These are phyloP conservation scores for Tipula lateralis DNA, from an alignment of 2,888 invertebrate genomes.

Conservation along the genomic window DNA sequence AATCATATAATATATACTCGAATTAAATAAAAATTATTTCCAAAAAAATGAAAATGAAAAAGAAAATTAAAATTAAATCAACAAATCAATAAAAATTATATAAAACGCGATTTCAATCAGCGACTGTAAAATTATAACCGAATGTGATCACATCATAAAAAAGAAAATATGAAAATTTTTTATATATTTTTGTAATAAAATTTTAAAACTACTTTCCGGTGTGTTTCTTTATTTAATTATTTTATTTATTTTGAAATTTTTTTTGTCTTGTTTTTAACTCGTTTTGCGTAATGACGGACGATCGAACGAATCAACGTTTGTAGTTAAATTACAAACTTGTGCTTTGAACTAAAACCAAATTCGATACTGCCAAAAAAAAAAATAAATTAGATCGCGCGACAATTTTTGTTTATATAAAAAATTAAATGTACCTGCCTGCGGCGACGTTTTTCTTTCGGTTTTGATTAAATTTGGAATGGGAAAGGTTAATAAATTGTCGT, in stretches of 20 bases:
- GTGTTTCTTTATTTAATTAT: neutral
- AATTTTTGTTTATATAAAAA: neutral
- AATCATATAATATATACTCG: too few species aligned
- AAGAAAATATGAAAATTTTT: neutral
- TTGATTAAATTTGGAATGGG: neutral
- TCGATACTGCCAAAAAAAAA: neutral
- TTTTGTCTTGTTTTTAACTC: too few species aligned
- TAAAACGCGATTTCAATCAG: neutral
- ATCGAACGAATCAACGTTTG: neutral
- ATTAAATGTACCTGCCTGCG: neutral
- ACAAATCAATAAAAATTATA: neutral
- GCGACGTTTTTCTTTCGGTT: neutral
- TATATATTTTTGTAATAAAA: neutral
- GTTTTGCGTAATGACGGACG: neutral
- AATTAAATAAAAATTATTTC: neutral
- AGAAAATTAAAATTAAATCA: too few species aligned
- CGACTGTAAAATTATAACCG: neutral
- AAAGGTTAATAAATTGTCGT: neutral
- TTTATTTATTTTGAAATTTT: neutral
- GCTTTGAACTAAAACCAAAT: neutral
- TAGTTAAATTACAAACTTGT: neutral
- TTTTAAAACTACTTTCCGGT: neutral
- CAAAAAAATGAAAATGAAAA: neutral
- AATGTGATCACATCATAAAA: conserved; percentile 21
- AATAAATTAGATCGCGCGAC: neutral